Evolutionary conservation across 2,113 vertebrate species (phyloP).

Genomic region (Epinephelus fuscoguttatus): DNA sequence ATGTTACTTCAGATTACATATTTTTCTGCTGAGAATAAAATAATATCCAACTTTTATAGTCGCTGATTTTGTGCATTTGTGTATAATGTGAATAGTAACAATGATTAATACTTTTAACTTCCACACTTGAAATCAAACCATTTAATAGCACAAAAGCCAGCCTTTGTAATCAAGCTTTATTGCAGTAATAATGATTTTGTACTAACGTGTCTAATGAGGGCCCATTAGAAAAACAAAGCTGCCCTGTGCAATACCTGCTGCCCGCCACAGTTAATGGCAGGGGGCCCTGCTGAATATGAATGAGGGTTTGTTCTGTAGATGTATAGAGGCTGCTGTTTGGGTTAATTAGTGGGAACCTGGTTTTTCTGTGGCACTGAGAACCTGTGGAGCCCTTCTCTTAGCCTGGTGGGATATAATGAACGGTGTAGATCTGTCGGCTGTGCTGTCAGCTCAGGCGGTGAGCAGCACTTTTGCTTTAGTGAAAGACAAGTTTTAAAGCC

Average conservation of each 20-base stretch:
- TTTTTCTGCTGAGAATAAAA: slow-evolving; percentile 15
- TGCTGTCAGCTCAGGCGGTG: slow-evolving; percentile 27
- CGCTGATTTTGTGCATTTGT: neutral
- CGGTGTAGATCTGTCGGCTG: slow-evolving; percentile 35
- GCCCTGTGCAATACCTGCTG: slow-evolving; percentile 60
- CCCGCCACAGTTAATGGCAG: slow-evolving; percentile 48
- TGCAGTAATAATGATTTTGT: slow-evolving; percentile 65
- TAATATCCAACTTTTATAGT: neutral
- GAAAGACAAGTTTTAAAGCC: slow-evolving; percentile 39
- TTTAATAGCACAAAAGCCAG: slow-evolving; percentile 32
- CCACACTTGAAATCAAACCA: slow-evolving; percentile 35
- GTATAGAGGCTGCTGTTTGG: slow-evolving; percentile 62
- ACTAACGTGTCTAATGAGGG: slow-evolving; percentile 65
- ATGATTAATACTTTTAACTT: slow-evolving; percentile 7
- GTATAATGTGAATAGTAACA: slow-evolving; percentile 1
- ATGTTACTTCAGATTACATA: slow-evolving; percentile 12
- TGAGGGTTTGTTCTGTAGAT: slow-evolving; percentile 55
- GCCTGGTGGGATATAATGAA: slow-evolving; percentile 60
- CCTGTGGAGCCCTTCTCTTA: slow-evolving; percentile 47
- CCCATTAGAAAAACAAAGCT: slow-evolving; percentile 64
- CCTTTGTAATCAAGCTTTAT: slow-evolving; percentile 61
- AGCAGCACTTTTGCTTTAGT: slow-evolving; percentile 19
- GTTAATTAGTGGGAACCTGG: slow-evolving; percentile 69
- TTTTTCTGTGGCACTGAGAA: slow-evolving; percentile 53
- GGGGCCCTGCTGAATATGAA: slow-evolving; percentile 66